Evolutionary conservation across 2,888 invertebrate species (phyloP).

Genomic region (Spisula subtruncata): DNA sequence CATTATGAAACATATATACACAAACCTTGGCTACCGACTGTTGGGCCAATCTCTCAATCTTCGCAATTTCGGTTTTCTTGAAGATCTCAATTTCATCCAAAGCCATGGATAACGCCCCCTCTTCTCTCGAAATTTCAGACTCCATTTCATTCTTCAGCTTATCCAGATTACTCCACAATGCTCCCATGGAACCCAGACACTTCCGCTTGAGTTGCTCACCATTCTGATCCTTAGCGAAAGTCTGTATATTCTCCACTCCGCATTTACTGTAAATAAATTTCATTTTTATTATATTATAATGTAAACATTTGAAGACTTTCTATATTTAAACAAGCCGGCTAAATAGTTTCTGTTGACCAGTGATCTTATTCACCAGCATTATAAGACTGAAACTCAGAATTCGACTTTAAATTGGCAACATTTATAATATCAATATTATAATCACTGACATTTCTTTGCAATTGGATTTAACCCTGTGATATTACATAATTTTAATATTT

Average conservation of each 20-base stretch:
- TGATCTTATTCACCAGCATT: too few species aligned
- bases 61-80: not conserved
- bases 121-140: not conserved
- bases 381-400: too few species aligned
- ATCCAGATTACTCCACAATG: not conserved
- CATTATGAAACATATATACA: not conserved
- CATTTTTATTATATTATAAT: too few species aligned
- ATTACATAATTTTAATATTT: too few species aligned
- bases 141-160: not conserved
- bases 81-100: not conserved
- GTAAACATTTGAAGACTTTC: too few species aligned
- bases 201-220: not conserved
- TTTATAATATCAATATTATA: too few species aligned
- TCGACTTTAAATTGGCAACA: too few species aligned
- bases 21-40: not conserved
- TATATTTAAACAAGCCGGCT: too few species aligned
- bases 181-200: not conserved
- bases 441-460: too few species aligned
- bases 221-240: not conserved
- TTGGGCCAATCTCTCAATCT: not conserved
- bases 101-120: not conserved
- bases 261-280: slow-evolving; percentile 8
- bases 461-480: too few species aligned
- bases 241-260: not conserved
- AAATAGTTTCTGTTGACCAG: too few species aligned